phyloP scores from a whole-genome alignment of 1,140 invertebrate species.

The Drosophila ohnishii region DNA sequence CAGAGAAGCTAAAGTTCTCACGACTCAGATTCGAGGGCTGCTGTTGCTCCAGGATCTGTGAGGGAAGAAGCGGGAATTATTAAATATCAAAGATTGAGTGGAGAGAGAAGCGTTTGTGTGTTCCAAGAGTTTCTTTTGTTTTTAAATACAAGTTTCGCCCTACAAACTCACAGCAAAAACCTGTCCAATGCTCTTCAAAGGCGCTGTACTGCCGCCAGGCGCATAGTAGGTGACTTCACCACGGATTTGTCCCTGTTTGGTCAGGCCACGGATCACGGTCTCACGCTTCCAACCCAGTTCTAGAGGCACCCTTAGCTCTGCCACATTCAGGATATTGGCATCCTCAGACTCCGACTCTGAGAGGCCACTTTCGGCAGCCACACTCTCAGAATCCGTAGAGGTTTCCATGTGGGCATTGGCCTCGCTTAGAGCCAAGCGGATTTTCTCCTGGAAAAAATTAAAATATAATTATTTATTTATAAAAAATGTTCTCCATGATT shows the following conservation, averaged over 20 bases:
- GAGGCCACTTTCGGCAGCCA: conserved; percentile 84
- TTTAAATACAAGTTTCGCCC: conserved; percentile 44
- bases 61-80: not conserved
- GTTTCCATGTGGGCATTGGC: conserved; percentile 83
- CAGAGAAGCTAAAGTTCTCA: conserved; percentile 96
- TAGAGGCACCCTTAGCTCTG: conserved; percentile 89
- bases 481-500: fast-evolving
- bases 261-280: conserved; percentile 93
- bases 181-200: conserved; percentile 84
- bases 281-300: conserved; percentile 94
- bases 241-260: conserved; percentile 90
- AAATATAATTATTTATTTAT: not conserved
- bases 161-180: conserved; percentile 84
- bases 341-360: conserved; percentile 83
- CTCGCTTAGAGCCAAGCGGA: conserved; percentile 84
- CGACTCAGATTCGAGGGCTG: conserved; percentile 90
- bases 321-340: conserved; percentile 84
- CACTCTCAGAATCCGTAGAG: conserved; percentile 85
- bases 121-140: not conserved
- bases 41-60: conserved; percentile 90
- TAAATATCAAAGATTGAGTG: not conserved
- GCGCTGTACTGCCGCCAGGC: conserved; percentile 87
- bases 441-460: conserved; percentile 83
- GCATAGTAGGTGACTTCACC: conserved; percentile 95
- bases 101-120: not conserved